phyloP scores from a whole-genome alignment of 2,888 invertebrate genomes.

The Lymantria dispar region DNA sequence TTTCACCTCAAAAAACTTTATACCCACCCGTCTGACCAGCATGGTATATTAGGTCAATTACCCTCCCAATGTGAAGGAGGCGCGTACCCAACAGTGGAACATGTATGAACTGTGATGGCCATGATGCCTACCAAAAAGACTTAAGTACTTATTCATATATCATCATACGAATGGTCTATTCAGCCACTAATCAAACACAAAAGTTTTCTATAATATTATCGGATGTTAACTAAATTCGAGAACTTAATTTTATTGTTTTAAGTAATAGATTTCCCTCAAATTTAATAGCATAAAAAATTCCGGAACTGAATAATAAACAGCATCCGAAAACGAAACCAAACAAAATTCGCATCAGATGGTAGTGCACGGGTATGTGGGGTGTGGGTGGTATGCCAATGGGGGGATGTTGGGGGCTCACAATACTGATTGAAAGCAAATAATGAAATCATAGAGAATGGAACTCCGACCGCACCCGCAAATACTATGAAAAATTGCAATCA shows the following conservation, averaged over 20 bases:
- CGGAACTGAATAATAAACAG: conserved; percentile 71
- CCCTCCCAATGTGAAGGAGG: too few relatives aligned
- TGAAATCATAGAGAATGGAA: conserved; percentile 76
- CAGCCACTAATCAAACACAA: too few relatives aligned
- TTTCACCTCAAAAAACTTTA: too few relatives aligned
- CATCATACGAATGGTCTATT: too few relatives aligned
- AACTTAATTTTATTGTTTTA: conserved; percentile 1
- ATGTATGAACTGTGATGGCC: too few relatives aligned
- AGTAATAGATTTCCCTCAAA: conserved; percentile 22
- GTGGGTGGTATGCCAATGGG: conserved; percentile 10
- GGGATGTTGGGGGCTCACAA: conserved; percentile 62
- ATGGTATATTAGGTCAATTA: too few relatives aligned
- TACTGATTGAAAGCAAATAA: conserved; percentile 82
- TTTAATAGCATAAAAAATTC: conserved; percentile 56
- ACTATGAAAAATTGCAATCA: conserved; percentile 73
- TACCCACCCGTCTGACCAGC: too few relatives aligned
- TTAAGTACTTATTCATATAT: too few relatives aligned
- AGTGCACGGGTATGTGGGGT: conserved; percentile 40
- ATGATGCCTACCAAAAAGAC: too few relatives aligned
- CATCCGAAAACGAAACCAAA: conserved; percentile 78
- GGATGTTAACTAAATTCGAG: too few relatives aligned
- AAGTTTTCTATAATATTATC: too few relatives aligned
- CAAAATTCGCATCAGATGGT: conserved; percentile 67
- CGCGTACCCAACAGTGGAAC: too few relatives aligned
- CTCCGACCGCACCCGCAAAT: conserved; percentile 61